These are phyloP conservation scores for Procambarus clarkii DNA, from an alignment of 1,140 invertebrate genomes.

Conservation along the genomic window DNA sequence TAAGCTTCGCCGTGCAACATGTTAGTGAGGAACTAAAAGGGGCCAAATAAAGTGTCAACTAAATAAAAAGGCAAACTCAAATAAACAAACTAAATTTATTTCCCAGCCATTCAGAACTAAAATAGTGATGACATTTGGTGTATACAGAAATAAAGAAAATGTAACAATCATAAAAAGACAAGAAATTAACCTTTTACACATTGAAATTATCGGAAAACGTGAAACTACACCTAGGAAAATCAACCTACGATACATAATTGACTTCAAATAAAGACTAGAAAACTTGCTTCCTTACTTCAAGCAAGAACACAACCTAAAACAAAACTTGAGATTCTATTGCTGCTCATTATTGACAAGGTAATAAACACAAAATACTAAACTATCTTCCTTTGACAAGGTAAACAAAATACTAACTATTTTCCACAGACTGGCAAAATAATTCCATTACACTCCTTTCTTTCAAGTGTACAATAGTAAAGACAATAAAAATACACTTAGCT, in stretches of 20 bases:
- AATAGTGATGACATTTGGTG: constrained; percentile 52
- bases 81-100: constrained; percentile 71
- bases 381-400: constrained; percentile 42
- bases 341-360: constrained; percentile 33
- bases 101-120: constrained; percentile 66
- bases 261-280: constrained; percentile 55
- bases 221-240: constrained; percentile 43
- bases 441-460: constrained; percentile 51
- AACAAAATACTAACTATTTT: constrained; percentile 33
- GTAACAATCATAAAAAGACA: constrained; percentile 47
- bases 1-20: constrained; percentile 37
- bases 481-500: constrained; percentile 69
- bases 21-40: constrained; percentile 63
- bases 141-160: constrained; percentile 54
- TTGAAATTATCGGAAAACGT: constrained; percentile 1
- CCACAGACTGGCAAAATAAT: constrained; percentile 36
- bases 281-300: constrained; percentile 59
- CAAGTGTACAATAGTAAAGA: constrained; percentile 68
- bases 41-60: constrained; percentile 55
- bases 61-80: constrained; percentile 70
- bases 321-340: constrained; percentile 61
- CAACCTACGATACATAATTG: constrained; percentile 30
- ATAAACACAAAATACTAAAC: constrained; percentile 56
- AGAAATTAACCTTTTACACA: constrained; percentile 38
- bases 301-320: constrained; percentile 62